These are phyloP conservation scores for Dryobates pubescens DNA, from an alignment of 2,797 vertebrate genomes.

Conservation along the genomic window DNA sequence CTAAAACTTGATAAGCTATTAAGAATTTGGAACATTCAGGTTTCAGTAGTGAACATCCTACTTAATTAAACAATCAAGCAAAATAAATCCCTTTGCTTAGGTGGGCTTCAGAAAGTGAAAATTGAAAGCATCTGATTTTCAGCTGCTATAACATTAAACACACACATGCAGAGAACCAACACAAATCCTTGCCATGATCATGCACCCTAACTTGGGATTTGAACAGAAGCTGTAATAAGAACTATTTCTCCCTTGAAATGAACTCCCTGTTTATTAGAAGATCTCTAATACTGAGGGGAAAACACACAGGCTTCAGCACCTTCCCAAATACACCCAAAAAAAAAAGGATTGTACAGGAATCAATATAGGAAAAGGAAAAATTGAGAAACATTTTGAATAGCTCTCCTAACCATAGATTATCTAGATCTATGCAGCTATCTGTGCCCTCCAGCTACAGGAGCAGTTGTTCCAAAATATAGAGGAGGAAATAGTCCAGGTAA, in stretches of 20 bases:
- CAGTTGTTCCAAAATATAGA: neutral
- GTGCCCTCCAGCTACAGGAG: neutral
- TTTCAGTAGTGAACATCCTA: neutral
- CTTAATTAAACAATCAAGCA: constrained; percentile 57
- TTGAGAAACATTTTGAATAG: neutral
- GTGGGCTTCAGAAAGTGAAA: constrained; percentile 11
- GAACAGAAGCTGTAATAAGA: neutral
- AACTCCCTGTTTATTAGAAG: neutral
- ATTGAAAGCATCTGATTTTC: constrained; percentile 16
- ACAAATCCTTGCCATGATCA: neutral
- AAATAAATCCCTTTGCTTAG: constrained; percentile 57
- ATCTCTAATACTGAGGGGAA: neutral
- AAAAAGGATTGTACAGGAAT: neutral
- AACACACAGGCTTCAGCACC: neutral
- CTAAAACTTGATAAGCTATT: constrained; percentile 8
- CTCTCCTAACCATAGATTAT: neutral
- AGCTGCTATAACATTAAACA: neutral
- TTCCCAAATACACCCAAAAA: neutral
- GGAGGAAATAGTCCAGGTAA: neutral
- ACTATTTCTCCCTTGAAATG: neutral
- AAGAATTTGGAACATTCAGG: neutral
- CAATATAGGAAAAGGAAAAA: neutral
- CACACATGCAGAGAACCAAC: neutral
- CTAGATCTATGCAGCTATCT: neutral
- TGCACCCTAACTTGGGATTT: neutral